Evolutionary conservation across 2,113 vertebrate species (phyloP).

Genomic region (Apaloderma vittatum): DNA sequence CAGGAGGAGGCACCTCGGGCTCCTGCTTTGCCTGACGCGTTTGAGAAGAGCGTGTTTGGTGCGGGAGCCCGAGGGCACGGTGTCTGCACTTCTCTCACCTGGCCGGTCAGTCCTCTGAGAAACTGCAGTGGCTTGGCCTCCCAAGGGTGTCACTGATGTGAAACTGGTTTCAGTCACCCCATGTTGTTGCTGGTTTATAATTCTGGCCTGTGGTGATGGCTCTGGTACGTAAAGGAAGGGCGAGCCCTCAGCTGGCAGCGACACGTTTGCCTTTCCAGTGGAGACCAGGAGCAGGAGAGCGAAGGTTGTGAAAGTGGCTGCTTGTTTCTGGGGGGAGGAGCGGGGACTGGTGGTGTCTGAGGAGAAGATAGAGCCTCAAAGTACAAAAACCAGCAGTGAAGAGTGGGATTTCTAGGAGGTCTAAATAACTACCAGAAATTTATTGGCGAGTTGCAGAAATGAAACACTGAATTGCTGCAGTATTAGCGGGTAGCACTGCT

Average conservation of each 20-base stretch:
- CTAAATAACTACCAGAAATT: not conserved
- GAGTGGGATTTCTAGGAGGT: not conserved
- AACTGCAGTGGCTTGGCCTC: not conserved
- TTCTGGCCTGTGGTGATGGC: not conserved
- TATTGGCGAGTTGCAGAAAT: not conserved
- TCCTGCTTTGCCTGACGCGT: not conserved
- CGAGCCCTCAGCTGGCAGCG: not conserved
- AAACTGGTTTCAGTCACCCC: not conserved
- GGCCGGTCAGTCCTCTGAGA: not conserved
- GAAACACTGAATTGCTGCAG: not conserved
- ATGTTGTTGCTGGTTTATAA: not conserved
- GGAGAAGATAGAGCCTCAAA: not conserved
- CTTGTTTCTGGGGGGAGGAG: not conserved
- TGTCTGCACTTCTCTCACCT: not conserved
- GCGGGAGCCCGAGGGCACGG: not conserved
- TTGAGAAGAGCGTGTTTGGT: not conserved
- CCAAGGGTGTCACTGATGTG: not conserved
- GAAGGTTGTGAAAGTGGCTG: not conserved
- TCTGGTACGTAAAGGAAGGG: not conserved
- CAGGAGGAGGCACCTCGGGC: not conserved
- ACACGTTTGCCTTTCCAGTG: not conserved
- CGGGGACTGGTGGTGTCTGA: not conserved
- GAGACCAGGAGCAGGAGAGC: not conserved
- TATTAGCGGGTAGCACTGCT: not conserved
- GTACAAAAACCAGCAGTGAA: not conserved